Evolutionary conservation across 2,113 vertebrate genomes (phyloP).

Genomic region (Bombycilla garrulus): DNA sequence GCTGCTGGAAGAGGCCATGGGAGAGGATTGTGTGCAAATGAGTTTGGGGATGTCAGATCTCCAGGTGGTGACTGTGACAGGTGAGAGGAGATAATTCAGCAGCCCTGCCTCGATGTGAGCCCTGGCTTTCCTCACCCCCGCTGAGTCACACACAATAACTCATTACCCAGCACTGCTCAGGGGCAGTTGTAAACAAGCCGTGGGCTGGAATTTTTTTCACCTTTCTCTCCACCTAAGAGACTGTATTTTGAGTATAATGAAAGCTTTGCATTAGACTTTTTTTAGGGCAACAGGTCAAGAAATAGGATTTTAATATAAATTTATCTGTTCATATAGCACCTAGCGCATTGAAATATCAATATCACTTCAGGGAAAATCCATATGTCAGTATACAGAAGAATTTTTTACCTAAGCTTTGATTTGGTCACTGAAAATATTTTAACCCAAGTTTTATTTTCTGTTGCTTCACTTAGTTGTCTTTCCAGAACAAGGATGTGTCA

Average conservation of each 20-base stretch:
- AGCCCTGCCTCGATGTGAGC: neutral
- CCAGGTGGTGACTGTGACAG: neutral
- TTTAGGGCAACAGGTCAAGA: neutral
- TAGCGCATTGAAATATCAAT: neutral
- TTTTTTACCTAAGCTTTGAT: neutral
- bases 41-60: neutral
- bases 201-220: neutral
- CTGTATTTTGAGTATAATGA: neutral
- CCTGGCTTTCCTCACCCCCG: neutral
- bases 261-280: neutral
- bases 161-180: neutral
- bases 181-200: neutral
- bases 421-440: neutral
- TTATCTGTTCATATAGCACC: neutral
- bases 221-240: neutral
- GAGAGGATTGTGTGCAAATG: neutral
- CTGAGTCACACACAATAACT: neutral
- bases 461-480: neutral
- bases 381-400: neutral
- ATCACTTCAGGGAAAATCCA: neutral
- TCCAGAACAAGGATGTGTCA: neutral
- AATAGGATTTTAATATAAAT: neutral
- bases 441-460: neutral
- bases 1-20: neutral
- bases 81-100: slow-evolving; percentile 14